phyloP scores from a whole-genome alignment of 2,113 vertebrate genomes.

The Zootoca vivipara region DNA sequence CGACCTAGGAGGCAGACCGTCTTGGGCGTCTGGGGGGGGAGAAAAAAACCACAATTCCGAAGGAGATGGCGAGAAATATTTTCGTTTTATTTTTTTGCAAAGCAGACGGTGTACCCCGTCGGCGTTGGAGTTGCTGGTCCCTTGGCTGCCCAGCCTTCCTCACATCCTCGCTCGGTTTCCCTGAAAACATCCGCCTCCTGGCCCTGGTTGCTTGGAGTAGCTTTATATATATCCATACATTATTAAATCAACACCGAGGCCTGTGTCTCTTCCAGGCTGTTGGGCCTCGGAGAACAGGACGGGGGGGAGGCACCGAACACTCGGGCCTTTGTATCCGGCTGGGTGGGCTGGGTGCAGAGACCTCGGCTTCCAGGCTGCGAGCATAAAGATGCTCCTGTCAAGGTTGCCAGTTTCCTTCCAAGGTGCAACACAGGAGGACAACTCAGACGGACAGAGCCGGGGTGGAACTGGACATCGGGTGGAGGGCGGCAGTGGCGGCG shows the following conservation, averaged over 20 bases:
- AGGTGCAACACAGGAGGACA: constrained; percentile 29
- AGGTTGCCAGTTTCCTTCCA: constrained; percentile 28
- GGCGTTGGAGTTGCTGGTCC: not conserved
- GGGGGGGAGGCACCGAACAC: constrained; percentile 39
- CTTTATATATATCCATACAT: constrained; percentile 42
- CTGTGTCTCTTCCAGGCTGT: constrained; percentile 6
- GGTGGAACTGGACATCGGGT: not conserved
- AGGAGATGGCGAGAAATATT: not conserved
- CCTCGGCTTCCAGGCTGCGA: not conserved
- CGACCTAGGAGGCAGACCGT: not conserved
- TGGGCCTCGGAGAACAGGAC: not conserved
- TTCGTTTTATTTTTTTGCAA: not conserved
- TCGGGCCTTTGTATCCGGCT: constrained; percentile 45
- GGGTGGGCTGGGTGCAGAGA: constrained; percentile 14
- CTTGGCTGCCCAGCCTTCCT: not conserved
- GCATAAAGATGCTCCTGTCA: constrained; percentile 37
- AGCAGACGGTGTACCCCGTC: not conserved
- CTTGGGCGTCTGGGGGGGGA: not conserved
- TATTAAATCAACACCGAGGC: constrained; percentile 29
- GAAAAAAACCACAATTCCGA: not conserved
- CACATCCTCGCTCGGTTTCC: constrained; percentile 77
- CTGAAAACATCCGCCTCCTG: constrained; percentile 82
- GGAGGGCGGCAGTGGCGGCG: not conserved
- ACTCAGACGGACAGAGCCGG: not conserved
- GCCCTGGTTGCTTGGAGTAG: not conserved